Evolutionary conservation across 2,797 vertebrate species (phyloP), one percentile per base, ranked within the genome.

Genomic region (Oreonectes daqikongensis): DNA sequence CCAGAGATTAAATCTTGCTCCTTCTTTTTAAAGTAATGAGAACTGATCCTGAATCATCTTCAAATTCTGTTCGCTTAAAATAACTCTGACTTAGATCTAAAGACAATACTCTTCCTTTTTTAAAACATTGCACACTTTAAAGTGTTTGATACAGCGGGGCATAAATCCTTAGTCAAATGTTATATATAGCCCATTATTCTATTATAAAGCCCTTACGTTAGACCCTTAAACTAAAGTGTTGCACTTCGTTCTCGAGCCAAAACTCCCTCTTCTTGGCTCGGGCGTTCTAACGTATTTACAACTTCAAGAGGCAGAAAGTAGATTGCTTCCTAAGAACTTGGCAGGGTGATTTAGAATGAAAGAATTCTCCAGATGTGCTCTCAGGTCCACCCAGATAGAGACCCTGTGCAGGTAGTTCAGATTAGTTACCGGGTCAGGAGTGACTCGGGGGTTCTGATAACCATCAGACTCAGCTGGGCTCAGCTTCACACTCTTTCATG

Each of bases 321-420:
- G 72, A 76, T 74, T 57, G 69, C 75, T 85, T 85, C 84, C 82
- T 78, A 67, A 69, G 35, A 74, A 76, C 78, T 84, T 84, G 81
- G 74, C 80, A 80, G 61, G 60, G 72, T 60, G 24, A 80, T 63
- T 75, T 74, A 79, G 64, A 64, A 38, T n/a, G n/a, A n/a, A n/a
- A n/a, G n/a, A n/a, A n/a, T n/a, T 66, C 76, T 80, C 74, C 84
- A 83, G 77, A 81, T 84, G 85, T 81, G 70, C 68, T 82, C 64
- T 42, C 71, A 71, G 69, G 28, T 61, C 81, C 75, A 84, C 82
- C 78, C 75, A 78, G 73, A 84, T 79, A 26, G 52, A 61, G 67
- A 75, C 65, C 65, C 63, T 22, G 20, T 44, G 70, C 72, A 82
- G 82, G 81, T 84, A 83, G 55, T 69, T 79, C 75, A 80, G 69